Percentiles rank a stretch among this genome's conserved stretches.
phyloP scores from a whole-genome alignment of 2,113 vertebrate genomes.

The Macaca mulatta region DNA sequence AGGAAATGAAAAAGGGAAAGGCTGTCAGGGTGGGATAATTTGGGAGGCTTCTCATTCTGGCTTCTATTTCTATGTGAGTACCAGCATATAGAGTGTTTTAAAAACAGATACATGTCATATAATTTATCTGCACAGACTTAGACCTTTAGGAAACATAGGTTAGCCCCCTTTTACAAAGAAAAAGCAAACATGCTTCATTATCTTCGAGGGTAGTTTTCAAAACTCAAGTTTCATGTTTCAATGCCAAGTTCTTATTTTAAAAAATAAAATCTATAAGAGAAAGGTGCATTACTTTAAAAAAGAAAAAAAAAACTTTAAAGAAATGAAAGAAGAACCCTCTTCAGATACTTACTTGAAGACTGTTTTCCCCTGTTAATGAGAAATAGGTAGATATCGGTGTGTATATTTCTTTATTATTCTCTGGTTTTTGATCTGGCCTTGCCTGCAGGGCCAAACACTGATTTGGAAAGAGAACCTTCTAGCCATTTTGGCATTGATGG shows the following conservation, averaged over 20 bases:
- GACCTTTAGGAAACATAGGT: constrained; percentile 31
- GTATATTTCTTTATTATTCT: constrained; percentile 60
- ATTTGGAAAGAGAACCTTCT: constrained; percentile 61
- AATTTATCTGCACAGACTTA: constrained; percentile 59
- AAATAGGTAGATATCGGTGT: constrained; percentile 54
- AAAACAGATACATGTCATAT: constrained; percentile 57
- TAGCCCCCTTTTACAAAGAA: constrained; percentile 35
- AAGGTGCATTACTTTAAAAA: constrained; percentile 57
- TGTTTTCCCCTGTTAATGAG: constrained; percentile 19
- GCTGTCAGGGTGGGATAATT: constrained; percentile 58
- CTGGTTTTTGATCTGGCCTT: constrained; percentile 67
- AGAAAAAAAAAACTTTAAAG: constrained; percentile 49
- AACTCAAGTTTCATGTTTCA: constrained; percentile 63
- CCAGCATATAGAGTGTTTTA: constrained; percentile 70
- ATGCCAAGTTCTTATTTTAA: constrained; percentile 68
- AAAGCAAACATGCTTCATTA: constrained; percentile 24
- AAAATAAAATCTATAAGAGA: constrained; percentile 65
- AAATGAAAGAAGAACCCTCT: constrained; percentile 60
- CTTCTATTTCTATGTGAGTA: constrained; percentile 67
- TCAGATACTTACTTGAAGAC: constrained; percentile 66
- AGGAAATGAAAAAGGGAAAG: constrained; percentile 51
- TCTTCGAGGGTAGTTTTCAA: constrained; percentile 51
- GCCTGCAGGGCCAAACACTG: constrained; percentile 44
- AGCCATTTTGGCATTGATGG: constrained; percentile 69
- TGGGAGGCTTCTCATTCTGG: constrained; percentile 60